These are phyloP conservation scores for Malthinus flaveolus DNA, from an alignment of 2,888 invertebrate species.

Conservation along the genomic window DNA sequence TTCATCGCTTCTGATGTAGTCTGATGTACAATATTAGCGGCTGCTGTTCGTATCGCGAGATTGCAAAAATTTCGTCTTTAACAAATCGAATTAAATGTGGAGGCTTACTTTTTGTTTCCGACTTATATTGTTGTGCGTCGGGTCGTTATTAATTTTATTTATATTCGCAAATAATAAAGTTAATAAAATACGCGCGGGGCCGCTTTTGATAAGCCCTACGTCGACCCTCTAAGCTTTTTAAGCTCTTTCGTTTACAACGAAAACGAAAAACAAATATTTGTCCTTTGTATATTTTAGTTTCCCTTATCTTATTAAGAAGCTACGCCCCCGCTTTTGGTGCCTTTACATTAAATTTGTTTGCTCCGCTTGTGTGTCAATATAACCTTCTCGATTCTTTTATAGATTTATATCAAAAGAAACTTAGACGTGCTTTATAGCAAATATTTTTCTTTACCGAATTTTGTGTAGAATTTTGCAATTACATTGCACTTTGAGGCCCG, in stretches of 20 bases:
- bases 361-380: constrained; percentile 25
- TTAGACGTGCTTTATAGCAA: background rate
- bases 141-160: constrained; percentile 21
- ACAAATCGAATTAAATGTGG: constrained; percentile 1
- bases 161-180: constrained; percentile 10
- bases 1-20: constrained; percentile 29
- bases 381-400: constrained; percentile 20
- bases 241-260: constrained; percentile 19
- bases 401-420: constrained; percentile 23
- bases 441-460: too few species aligned
- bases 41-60: constrained; percentile 21
- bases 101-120: background rate
- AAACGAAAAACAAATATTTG: constrained; percentile 38
- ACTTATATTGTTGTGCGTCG: constrained; percentile 5
- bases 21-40: constrained; percentile 29
- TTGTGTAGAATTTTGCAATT: too few species aligned
- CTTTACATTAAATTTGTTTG: constrained; percentile 29
- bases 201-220: constrained; percentile 14
- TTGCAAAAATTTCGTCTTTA: constrained; percentile 8
- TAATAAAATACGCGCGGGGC: constrained; percentile 20
- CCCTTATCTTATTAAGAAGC: constrained; percentile 38
- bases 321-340: constrained; percentile 27
- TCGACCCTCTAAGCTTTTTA: constrained; percentile 13
- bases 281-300: constrained; percentile 35
- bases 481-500: too few species aligned